Evolutionary conservation across 2,888 invertebrate species (phyloP).

Genomic region (Hirudinaria manillensis): DNA sequence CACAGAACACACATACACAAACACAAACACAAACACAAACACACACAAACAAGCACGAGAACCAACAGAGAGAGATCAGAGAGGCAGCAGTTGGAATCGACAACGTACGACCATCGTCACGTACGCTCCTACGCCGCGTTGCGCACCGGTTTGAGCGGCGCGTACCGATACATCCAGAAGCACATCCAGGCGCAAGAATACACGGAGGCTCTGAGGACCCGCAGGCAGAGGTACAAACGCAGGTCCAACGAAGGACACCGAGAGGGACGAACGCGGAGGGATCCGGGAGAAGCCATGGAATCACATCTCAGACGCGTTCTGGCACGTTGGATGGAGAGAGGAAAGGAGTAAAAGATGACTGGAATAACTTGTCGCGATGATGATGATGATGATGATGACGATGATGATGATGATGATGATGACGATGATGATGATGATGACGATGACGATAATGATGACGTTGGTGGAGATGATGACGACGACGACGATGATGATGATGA

Average conservation of each 20-base stretch:
- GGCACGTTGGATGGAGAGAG: too few relatives aligned
- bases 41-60: not conserved
- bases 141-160: too few relatives aligned
- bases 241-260: not conserved
- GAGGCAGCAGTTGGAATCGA: too few relatives aligned
- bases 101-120: too few relatives aligned
- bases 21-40: slow-evolving; percentile 14
- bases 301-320: too few relatives aligned
- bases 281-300: not conserved
- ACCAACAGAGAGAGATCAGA: too few relatives aligned
- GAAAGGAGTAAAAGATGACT: too few relatives aligned
- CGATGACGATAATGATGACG: slow-evolving; percentile 15
- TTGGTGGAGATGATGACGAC: slow-evolving; percentile 9
- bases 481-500: slow-evolving; percentile 23
- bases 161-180: not conserved
- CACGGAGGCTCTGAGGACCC: too few relatives aligned
- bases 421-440: slow-evolving; percentile 23
- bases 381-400: slow-evolving; percentile 1
- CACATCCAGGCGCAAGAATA: too few relatives aligned
- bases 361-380: not conserved
- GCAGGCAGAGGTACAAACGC: not conserved
- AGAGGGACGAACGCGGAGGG: not conserved
- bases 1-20: slow-evolving; percentile 1
- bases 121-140: too few relatives aligned
- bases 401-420: slow-evolving; percentile 18